Conservation (phyloP, 2,888 invertebrate genomes). For the Melieria omissa region DNA sequence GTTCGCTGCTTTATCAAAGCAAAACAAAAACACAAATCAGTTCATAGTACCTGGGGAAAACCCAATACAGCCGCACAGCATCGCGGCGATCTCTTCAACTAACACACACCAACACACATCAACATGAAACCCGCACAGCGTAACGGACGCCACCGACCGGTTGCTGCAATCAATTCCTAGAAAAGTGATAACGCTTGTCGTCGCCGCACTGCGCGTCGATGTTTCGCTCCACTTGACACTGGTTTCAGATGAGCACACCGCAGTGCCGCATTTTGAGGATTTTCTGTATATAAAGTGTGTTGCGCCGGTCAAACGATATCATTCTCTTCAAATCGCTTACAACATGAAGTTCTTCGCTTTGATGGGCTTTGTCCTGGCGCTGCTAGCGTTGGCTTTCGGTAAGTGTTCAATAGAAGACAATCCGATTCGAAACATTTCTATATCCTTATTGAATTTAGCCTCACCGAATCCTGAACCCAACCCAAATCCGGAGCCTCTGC, state of each 20-base stretch:
- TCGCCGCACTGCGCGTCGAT: neutral
- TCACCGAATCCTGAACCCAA: slow-evolving; percentile 23
- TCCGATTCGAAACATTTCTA: no score
- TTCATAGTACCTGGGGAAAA: no score
- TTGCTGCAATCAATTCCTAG: no score
- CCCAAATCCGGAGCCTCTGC: slow-evolving; percentile 25
- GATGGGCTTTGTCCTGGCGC: slow-evolving; percentile 35
- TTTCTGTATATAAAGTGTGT: slow-evolving; percentile 19
- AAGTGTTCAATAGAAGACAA: slow-evolving; percentile 4
- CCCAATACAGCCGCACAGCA: no score
- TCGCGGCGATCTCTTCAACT: no score
- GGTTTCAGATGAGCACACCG: neutral
- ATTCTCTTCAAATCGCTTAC: slow-evolving; percentile 16
- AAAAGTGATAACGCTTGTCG: slow-evolving; percentile 12
- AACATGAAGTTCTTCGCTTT: slow-evolving; percentile 42
- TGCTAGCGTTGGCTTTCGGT: slow-evolving; percentile 40
- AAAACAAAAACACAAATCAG: no score
- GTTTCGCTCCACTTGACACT: neutral
- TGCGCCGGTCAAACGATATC: neutral
- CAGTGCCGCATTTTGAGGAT: neutral
- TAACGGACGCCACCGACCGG: no score
- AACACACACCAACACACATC: no score
- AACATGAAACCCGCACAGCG: no score
- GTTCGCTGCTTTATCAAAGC: no score
- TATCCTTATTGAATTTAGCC: no score